Evolutionary conservation across 2,888 invertebrate genomes (phyloP).

Genomic region (Acleris laterana): DNA sequence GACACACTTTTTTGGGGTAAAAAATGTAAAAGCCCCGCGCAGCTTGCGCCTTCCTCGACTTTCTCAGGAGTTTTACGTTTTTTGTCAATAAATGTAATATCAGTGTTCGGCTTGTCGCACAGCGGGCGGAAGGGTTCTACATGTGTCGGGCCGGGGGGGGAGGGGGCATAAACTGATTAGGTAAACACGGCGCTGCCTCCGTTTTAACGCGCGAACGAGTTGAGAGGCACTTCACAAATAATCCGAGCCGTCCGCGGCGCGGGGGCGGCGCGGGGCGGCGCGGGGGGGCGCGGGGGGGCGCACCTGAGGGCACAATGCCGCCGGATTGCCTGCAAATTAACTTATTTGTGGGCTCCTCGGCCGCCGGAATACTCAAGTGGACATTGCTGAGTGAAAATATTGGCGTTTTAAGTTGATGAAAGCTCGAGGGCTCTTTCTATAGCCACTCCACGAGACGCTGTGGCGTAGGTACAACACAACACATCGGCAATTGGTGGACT

Average conservation of each 20-base stretch:
- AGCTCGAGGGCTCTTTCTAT: not conserved
- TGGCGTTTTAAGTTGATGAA: not conserved
- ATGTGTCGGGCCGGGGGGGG: constrained; percentile 56
- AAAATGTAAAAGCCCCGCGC: constrained; percentile 77
- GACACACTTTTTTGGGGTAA: constrained; percentile 81
- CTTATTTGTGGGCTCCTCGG: constrained; percentile 23
- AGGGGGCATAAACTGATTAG: constrained; percentile 76
- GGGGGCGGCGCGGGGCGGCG: constrained; percentile 52
- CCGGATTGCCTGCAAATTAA: constrained; percentile 28
- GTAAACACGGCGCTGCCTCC: constrained; percentile 78
- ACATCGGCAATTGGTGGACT: no score
- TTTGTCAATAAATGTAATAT: constrained; percentile 57
- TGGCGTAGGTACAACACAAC: no score
- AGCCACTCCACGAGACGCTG: no score
- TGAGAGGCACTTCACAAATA: constrained; percentile 83
- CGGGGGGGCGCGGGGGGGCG: constrained; percentile 49
- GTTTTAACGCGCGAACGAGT: constrained; percentile 83
- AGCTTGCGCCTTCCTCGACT: constrained; percentile 71
- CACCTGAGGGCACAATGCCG: constrained; percentile 35
- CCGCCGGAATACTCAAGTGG: constrained; percentile 8
- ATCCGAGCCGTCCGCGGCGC: constrained; percentile 52
- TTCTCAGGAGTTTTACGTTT: constrained; percentile 73
- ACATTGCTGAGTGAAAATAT: not conserved
- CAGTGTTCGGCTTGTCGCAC: constrained; percentile 20
- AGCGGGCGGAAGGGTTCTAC: constrained; percentile 57